Evolutionary conservation across 1,140 invertebrate species (phyloP), one percentile per base, ranked within the genome.

Genomic region (Lordiphosa mommai): DNA sequence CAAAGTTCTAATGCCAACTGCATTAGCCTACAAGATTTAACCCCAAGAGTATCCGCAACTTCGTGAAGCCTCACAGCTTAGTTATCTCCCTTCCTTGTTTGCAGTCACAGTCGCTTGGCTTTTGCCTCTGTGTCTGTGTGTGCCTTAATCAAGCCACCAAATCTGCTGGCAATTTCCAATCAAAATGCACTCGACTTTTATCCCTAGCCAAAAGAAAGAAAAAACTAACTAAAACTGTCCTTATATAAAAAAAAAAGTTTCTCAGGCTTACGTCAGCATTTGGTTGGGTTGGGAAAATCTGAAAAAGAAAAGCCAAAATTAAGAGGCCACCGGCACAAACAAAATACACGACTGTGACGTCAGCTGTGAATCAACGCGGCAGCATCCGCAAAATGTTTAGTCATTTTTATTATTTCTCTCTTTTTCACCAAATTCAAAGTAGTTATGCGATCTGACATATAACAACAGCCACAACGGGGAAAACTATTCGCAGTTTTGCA

Each of bases 121-220:
- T 23, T 38, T 14, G 8, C n/a, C 51, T 5, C 30, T 23, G 8
- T 16, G 38, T 23, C 4, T 23, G 17, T 20, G 14, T 12, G 10
- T 36, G 8, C 20, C 37, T 32, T 36, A 46, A 64, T 65, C 61
- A 46, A 12, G 43, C 13, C 17, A n/a, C 13, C 10, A 30, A 47
- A 65, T 64, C 61, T 64, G 60, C 61, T 55, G 60, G 34, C 60
- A 65, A 55, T 64, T 64, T 47, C 48, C 60, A 64, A 65, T 65
- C 61, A 64, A 55, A 65, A 64, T 64, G 40, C 61, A 65, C 40
- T 65, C 27, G 12, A 33, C 44, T 12, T 41, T 36, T 36, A 12
- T 14, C 13, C 12, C 12, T 36, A 41, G 33, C 14, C 8, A 7
- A 20, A 40, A 17, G 20, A 20, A 40, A n/a, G 8, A 40, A 20